Base-by-base conservation (phyloP, 2,888 invertebrate genomes). In the Coelinius sp. region DNA sequence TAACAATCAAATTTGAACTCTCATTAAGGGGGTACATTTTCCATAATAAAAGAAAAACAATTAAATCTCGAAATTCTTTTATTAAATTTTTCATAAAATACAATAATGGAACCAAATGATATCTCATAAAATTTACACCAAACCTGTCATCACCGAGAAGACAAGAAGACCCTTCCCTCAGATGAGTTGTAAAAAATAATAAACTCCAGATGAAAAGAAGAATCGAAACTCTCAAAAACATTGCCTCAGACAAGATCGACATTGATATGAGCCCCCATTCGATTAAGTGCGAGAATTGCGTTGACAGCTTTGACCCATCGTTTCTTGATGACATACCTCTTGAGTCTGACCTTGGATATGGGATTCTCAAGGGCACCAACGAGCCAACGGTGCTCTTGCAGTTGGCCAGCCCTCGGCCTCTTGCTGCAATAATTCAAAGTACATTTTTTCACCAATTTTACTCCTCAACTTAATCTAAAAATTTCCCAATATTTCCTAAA, bases 231-330 rank as follows among this genome's bases (percentile, higher is more conserved):
- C 14, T 1, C 1, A 25, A 3, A 25, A 59, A 35, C 8, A 24
- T 14, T 41, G 4, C 38, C 25, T 71, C 25, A 87, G 49, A 87
- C 73, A 71, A 86, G 83, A 68, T 89, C 88, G n/a, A 89, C 88
- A 79, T 93, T 92, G 75, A 94, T 92, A 85, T 92, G 94, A 35
- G 94, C 94, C 5, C 96, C 96, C 96, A 97, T 96, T 81, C 97
- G 88, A 82, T 91, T 92, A 63, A 97, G 89, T 1, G 97, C 97
- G 76, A 96, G 91, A 81, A 97, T 95, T 2, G 95, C 95, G 78
- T 96, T 93, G 35, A 96, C 95, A 0, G 95, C 96, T 88, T 96
- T 96, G 79, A 94, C 92, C 97, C 97, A 97, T 56, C 96, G 91
- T 85, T 95, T 93, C 88, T 95, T 94, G 88, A 95, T 96, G 74